These are phyloP conservation scores for Coryphaenoides rupestris DNA, from an alignment of 2,113 vertebrate species.

Conservation along the genomic window DNA sequence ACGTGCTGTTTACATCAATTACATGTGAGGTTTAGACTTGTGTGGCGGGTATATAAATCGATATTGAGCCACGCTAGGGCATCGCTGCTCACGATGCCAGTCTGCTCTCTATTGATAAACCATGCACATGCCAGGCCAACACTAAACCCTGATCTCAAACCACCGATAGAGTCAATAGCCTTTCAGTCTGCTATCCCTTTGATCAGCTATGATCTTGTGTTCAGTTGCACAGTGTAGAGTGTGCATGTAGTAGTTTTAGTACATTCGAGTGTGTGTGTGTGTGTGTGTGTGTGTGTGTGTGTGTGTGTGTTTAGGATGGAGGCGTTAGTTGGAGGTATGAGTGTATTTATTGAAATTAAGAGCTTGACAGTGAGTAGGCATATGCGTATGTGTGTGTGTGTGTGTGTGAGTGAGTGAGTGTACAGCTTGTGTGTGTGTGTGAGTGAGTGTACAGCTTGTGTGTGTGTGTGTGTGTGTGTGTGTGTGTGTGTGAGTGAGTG, in stretches of 20 bases:
- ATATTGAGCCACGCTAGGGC: too few species aligned
- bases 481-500: neutral
- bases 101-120: too few species aligned
- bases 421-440: neutral
- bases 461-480: slow-evolving; percentile 11
- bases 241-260: neutral
- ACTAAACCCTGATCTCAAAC: too few species aligned
- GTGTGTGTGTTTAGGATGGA: neutral
- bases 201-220: neutral
- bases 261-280: too few species aligned
- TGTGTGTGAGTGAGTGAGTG: neutral
- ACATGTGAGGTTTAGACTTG: slow-evolving; percentile 55
- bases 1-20: slow-evolving; percentile 31
- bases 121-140: too few species aligned
- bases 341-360: too few species aligned
- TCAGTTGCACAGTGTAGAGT: neutral
- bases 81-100: too few species aligned
- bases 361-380: too few species aligned
- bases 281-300: too few species aligned
- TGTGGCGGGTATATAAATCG: neutral
- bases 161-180: too few species aligned
- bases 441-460: neutral
- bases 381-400: too few species aligned
- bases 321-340: neutral
- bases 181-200: neutral